Percentiles rank a stretch among this genome's conserved stretches.
Evolutionary conservation across 2,113 vertebrate species (phyloP).

Genomic region (Pteropus alecto): DNA sequence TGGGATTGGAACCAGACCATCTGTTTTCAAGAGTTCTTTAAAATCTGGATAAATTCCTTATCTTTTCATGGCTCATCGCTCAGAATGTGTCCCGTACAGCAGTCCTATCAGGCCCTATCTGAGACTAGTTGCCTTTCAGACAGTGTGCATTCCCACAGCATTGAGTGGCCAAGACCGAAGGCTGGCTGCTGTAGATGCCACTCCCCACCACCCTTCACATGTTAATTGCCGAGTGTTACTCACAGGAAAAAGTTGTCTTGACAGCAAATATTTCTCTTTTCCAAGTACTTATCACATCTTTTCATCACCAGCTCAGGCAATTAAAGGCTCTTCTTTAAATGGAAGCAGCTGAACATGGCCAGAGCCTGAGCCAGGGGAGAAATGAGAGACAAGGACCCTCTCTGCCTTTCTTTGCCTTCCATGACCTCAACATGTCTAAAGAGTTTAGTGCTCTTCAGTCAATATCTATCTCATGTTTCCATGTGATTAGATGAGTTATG

Average conservation of each 20-base stretch:
- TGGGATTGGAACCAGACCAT: background rate
- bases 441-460: background rate
- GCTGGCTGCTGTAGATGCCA: background rate
- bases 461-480: background rate
- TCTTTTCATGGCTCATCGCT: background rate
- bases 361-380: background rate
- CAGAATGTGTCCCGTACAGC: background rate
- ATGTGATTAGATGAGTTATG: background rate
- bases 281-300: background rate
- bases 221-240: background rate
- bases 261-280: background rate
- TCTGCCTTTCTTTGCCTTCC: background rate
- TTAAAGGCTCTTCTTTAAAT: background rate
- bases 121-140: background rate
- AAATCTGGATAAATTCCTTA: background rate
- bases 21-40: background rate
- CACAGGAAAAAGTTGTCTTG: background rate
- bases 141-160: rapidly evolving
- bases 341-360: background rate
- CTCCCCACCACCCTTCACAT: background rate
- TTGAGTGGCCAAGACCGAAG: background rate
- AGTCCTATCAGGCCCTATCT: rapidly evolving
- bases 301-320: background rate
- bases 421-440: background rate
- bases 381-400: background rate